Percentiles rank a stretch among this genome's conserved stretches.
These are phyloP conservation scores for Callosobruchus maculatus DNA, from an alignment of 2,888 invertebrate species.

Conservation along the genomic window DNA sequence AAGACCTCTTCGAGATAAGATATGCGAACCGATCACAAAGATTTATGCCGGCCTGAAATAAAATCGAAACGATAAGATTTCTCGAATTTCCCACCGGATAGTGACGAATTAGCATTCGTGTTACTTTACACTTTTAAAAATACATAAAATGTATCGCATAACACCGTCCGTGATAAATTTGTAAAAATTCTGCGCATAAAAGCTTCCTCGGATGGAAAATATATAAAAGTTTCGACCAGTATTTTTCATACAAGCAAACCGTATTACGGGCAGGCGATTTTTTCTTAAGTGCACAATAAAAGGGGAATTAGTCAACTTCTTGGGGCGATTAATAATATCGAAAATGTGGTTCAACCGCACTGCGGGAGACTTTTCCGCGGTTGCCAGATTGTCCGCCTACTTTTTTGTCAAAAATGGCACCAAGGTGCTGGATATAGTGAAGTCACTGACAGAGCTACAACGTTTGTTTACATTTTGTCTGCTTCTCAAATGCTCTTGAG, in stretches of 20 bases:
- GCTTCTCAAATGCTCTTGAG: too few relatives aligned
- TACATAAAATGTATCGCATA: conserved; percentile 14
- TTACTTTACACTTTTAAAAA: conserved; percentile 11
- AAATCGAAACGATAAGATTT: conserved; percentile 1
- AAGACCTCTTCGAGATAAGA: neutral
- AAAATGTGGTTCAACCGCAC: neutral
- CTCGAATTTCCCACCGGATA: conserved; percentile 3
- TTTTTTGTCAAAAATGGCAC: too few relatives aligned
- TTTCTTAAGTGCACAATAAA: conserved; percentile 23
- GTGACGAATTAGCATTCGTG: conserved; percentile 4
- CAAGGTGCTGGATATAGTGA: too few relatives aligned
- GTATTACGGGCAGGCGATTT: conserved; percentile 19
- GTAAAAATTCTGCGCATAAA: conserved; percentile 20
- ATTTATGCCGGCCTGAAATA: neutral
- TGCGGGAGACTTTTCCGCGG: neutral
- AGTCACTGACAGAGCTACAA: too few relatives aligned
- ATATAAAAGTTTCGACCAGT: conserved; percentile 18
- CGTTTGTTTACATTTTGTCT: too few relatives aligned
- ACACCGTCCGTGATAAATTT: conserved; percentile 18
- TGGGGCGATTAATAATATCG: neutral
- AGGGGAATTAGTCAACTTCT: conserved; percentile 16
- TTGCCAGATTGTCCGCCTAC: neutral
- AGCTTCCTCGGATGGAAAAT: conserved; percentile 13
- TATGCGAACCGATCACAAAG: neutral
- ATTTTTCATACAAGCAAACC: conserved; percentile 25